These are phyloP conservation scores for Tachina fera DNA, from an alignment of 2,888 invertebrate species.

Conservation along the genomic window DNA sequence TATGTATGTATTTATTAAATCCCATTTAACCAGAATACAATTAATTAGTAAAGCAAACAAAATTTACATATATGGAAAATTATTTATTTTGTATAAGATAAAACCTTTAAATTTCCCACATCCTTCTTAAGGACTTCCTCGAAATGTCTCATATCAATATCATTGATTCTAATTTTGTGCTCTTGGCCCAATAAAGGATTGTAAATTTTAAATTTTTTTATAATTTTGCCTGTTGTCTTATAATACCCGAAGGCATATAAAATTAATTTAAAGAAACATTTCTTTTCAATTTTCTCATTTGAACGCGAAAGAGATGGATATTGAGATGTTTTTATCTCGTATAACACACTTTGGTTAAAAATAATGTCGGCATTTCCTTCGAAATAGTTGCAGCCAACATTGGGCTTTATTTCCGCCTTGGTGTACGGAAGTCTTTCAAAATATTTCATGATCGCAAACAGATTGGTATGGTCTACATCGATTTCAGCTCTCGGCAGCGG, in stretches of 20 bases:
- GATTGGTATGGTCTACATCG: not conserved
- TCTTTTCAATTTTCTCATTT: not conserved
- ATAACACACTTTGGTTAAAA: constrained; percentile 9
- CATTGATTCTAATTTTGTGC: not conserved
- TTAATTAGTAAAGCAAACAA: too few species aligned
- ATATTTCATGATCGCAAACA: constrained; percentile 20
- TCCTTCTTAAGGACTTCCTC: constrained; percentile 28
- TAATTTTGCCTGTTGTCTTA: constrained; percentile 26
- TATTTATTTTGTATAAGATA: too few species aligned
- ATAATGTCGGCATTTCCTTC: constrained; percentile 36
- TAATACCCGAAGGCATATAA: constrained; percentile 51
- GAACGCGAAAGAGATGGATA: not conserved
- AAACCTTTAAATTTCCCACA: not conserved
- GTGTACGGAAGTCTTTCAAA: constrained; percentile 2
- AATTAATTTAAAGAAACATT: constrained; percentile 36
- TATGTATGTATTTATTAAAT: too few species aligned
- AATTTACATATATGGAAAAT: too few species aligned
- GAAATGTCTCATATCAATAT: constrained; percentile 40
- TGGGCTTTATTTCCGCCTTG: constrained; percentile 6
- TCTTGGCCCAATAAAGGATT: constrained; percentile 36
- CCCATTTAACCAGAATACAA: too few species aligned
- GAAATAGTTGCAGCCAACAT: constrained; percentile 15
- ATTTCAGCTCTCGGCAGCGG: constrained; percentile 9
- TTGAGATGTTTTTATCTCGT: constrained; percentile 55
- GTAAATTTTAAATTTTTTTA: constrained; percentile 45